Conservation (phyloP, 2,888 invertebrate species). For the Molorchus minor region DNA sequence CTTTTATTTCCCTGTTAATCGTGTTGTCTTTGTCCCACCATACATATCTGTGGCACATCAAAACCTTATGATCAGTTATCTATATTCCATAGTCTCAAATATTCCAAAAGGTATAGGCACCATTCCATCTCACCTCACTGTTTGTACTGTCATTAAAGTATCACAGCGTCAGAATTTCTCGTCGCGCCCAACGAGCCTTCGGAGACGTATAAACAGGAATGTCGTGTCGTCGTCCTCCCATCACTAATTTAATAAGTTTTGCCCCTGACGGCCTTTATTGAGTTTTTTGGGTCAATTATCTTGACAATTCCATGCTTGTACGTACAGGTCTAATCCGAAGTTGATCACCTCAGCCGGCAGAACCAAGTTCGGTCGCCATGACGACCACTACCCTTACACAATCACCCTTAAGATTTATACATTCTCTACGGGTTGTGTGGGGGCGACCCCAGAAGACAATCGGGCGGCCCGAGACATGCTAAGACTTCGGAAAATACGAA, state of each 20-base stretch:
- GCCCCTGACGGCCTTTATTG: slow-evolving; percentile 26
- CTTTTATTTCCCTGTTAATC: too few species aligned
- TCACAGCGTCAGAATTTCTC: too few species aligned
- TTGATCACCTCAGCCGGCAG: slow-evolving; percentile 37
- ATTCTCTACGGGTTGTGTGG: slow-evolving; percentile 51
- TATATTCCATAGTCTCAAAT: too few species aligned
- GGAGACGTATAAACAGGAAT: neutral
- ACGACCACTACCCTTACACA: slow-evolving; percentile 54
- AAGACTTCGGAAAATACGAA: slow-evolving; percentile 30
- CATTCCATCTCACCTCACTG: too few species aligned
- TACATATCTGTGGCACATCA: too few species aligned
- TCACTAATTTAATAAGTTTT: slow-evolving; percentile 19
- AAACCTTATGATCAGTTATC: too few species aligned
- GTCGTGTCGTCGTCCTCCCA: neutral
- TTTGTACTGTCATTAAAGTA: too few species aligned
- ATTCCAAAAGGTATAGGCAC: too few species aligned
- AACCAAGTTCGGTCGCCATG: slow-evolving; percentile 47
- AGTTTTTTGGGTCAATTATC: slow-evolving; percentile 36
- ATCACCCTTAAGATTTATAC: slow-evolving; percentile 57
- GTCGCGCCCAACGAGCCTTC: neutral
- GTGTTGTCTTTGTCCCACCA: too few species aligned
- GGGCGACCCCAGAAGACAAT: slow-evolving; percentile 40
- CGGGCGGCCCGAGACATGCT: slow-evolving; percentile 31
- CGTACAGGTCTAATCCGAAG: slow-evolving; percentile 38
- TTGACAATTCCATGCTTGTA: slow-evolving; percentile 34